Percentiles rank a stretch among this genome's conserved stretches.
Evolutionary conservation across 1,140 invertebrate genomes (phyloP).

Genomic region (Brachionus angularis): DNA sequence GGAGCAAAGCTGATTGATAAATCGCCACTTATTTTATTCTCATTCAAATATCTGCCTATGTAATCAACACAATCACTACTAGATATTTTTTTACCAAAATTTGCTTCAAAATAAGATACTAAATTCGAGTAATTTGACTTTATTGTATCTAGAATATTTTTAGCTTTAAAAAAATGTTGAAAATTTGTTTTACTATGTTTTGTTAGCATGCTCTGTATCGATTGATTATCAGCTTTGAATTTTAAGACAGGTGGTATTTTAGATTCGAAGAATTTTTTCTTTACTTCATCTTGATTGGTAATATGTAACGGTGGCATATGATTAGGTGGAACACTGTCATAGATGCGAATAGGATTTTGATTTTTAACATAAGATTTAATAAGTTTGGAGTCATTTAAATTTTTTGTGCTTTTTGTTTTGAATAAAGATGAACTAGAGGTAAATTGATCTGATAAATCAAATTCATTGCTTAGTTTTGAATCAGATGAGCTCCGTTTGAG

Average conservation of each 20-base stretch:
- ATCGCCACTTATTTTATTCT: slow-evolving; percentile 37
- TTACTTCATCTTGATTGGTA: slow-evolving; percentile 40
- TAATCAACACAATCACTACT: neutral
- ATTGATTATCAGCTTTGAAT: slow-evolving; percentile 31
- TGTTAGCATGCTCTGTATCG: neutral
- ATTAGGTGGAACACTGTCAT: slow-evolving; percentile 9
- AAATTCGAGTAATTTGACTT: slow-evolving; percentile 28
- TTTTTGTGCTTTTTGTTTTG: neutral
- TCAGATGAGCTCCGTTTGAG: slow-evolving; percentile 15
- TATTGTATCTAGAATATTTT: slow-evolving; percentile 28
- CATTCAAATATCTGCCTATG: slow-evolving; percentile 8
- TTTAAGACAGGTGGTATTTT: slow-evolving; percentile 32
- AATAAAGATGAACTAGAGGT: neutral
- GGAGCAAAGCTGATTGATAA: slow-evolving; percentile 26
- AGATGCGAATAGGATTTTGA: slow-evolving; percentile 35
- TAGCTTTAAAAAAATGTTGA: slow-evolving; percentile 38
- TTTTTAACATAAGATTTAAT: slow-evolving; percentile 20
- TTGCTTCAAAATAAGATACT: slow-evolving; percentile 6
- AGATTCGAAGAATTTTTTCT: slow-evolving; percentile 23
- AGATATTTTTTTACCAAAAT: slow-evolving; percentile 15
- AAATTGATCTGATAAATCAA: neutral
- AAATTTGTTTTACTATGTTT: slow-evolving; percentile 34
- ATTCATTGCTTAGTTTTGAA: neutral
- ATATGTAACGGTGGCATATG: slow-evolving; percentile 41
- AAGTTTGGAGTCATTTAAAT: slow-evolving; percentile 4